Evolutionary conservation across 2,113 vertebrate species (phyloP).

Genomic region (Microtus oregoni): DNA sequence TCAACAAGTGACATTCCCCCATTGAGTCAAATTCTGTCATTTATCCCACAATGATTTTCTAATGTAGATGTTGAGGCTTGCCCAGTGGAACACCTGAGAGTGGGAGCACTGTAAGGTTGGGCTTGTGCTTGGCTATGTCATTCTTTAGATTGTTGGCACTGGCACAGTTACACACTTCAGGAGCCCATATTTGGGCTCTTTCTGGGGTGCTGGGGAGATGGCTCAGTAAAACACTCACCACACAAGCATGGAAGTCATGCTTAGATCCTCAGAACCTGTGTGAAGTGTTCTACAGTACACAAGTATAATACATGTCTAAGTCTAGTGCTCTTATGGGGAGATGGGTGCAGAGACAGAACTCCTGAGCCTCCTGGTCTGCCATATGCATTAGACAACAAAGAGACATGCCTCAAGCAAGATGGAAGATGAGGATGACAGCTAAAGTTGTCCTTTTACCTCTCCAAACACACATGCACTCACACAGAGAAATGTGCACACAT

Average conservation of each 20-base stretch:
- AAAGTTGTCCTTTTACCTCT: not conserved
- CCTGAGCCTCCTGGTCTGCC: not conserved
- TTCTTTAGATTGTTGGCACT: slow-evolving; percentile 31
- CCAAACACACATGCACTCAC: not conserved
- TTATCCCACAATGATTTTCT: not conserved
- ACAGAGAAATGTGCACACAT: not conserved
- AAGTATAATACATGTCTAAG: too few relatives aligned
- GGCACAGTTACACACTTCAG: not conserved
- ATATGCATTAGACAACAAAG: not conserved
- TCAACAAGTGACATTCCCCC: not conserved
- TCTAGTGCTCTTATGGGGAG: not conserved
- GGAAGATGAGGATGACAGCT: not conserved
- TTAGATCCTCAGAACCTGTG: not conserved
- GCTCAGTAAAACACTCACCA: not conserved
- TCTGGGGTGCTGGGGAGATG: too few relatives aligned
- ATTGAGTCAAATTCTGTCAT: not conserved
- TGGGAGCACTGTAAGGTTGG: not conserved
- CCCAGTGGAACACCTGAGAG: not conserved
- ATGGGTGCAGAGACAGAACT: not conserved
- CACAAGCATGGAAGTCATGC: not conserved
- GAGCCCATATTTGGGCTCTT: not conserved
- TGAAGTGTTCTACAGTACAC: too few relatives aligned
- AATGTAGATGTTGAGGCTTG: not conserved
- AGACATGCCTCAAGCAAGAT: not conserved
- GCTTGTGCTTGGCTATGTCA: not conserved